Evolutionary conservation across 2,797 vertebrate genomes (phyloP), one percentile per base, ranked within the genome.

Genomic region (Echeneis naucrates): DNA sequence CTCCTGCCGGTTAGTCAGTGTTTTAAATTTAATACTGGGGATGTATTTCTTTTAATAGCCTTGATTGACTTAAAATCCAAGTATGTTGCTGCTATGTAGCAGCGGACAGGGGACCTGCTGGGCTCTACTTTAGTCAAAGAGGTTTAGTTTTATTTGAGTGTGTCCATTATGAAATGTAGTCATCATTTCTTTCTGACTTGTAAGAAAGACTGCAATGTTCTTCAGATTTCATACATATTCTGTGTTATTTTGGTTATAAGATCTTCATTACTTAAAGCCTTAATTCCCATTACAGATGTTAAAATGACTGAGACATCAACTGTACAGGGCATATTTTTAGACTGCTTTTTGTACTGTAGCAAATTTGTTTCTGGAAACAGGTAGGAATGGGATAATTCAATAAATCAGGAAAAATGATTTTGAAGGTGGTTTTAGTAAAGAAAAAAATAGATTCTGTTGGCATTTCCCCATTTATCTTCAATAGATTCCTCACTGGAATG

Each of bases 321-420:
- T 45, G 19, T 45, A 48, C 48, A 50, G 13, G 48, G 12, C 24
- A 16, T 47, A 50, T 14, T 26, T n/a, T 48, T 24, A 2, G 2
- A 24, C 10, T 5, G 50, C 23, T 24, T 11, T 13, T 7, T 13
- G 27, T 11, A 52, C 8, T 11, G 42, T 19, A n/a, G 26, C 21
- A 56, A 24, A n/a, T 8, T 6, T 3, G 3, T 8, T 16, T 7
- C 4, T 8, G 23, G n/a, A 30, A 40, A 57, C n/a, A n/a, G n/a
- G 30, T 3, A 24, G 0, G 13, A n/a, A 57, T 2, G n/a, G 24
- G n/a, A n/a, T 54, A 26, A 67, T 69, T 38, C 1, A 63, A 16
- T 57, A 68, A 59, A 80, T 40, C 30, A 23, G 9, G 6, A 8
- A 52, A 26, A 40, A 37, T 17, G 4, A 52, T 32, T 27, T 45